Base-by-base conservation (phyloP, 1,140 invertebrate genomes). In the Ips nitidus region DNA sequence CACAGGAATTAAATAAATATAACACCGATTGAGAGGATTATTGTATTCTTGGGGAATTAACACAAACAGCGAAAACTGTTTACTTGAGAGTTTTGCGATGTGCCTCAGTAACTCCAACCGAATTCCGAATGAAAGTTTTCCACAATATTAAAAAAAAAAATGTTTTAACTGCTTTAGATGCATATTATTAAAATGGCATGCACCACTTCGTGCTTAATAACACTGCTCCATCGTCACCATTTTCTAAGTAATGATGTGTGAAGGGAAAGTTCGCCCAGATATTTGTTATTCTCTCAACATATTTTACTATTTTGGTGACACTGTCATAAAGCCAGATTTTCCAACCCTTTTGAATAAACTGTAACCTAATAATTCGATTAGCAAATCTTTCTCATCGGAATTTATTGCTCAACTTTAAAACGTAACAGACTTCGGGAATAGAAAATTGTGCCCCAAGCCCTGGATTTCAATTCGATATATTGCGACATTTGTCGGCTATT, bases 401-500 rank as follows among this genome's bases (percentile, higher is more conserved):
- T 67, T 67, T 67, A 67, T 67, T 59, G 42, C 65, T 50, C 65
- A 53, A 67, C 58, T 67, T 58, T 59, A 67, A 67, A 67, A 60
- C 55, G 60, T 58, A 59, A 67, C 65, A 55, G 52, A 67, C 39
- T 67, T 67, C 56, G 55, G 56, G 22, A 36, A 67, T 39, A 52
- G 64, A 60, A 58, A 67, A 71, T 66, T 52, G 53, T 52, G 56
- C 57, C 56, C 64, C 41, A 71, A 56, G 58, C 64, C 45, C 45
- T 41, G 62, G 69, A 63, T 64, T 72, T 72, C 69, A 69, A 58
- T 70, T 72, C 71, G 69, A 72, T 72, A 69, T 69, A 72, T 70
- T 70, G 71, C 63, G 61, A 72, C 67, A 72, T 72, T 72, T 70
- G 71, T 64, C 60, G 68, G 37, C 71, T 63, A 72, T 72, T 72